phyloP scores from a whole-genome alignment of 2,113 vertebrate species.

The Psettodes erumei region DNA sequence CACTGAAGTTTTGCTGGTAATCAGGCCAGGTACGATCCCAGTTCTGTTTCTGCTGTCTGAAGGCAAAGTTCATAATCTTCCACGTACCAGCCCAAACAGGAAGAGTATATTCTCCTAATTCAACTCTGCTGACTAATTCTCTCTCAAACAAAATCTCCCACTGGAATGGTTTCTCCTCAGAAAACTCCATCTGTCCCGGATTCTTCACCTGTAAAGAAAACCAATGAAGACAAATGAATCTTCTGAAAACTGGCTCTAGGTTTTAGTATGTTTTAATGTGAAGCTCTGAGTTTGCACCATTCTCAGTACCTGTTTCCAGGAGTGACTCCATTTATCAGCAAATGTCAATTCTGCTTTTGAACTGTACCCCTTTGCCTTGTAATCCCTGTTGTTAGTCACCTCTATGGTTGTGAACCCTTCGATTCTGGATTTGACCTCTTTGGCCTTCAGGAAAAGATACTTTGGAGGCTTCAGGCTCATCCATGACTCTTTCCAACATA shows the following conservation, averaged over 20 bases:
- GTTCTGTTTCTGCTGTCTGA: constrained; percentile 66
- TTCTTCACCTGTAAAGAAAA: constrained; percentile 58
- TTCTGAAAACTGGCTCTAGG: neutral
- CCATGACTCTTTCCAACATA: constrained; percentile 78
- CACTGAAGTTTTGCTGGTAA: constrained; percentile 6
- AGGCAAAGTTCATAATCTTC: constrained; percentile 77
- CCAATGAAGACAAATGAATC: neutral
- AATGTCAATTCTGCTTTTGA: neutral
- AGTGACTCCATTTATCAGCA: constrained; percentile 47
- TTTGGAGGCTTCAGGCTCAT: constrained; percentile 74
- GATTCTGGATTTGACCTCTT: constrained; percentile 23
- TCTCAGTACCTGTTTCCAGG: constrained; percentile 71
- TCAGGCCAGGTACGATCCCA: constrained; percentile 70
- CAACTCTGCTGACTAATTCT: accelerated
- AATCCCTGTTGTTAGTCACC: constrained; percentile 4
- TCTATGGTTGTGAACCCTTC: constrained; percentile 48
- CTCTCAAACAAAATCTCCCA: constrained; percentile 57
- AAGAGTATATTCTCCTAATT: constrained; percentile 23
- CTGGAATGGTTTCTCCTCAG: constrained; percentile 16
- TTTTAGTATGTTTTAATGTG: neutral
- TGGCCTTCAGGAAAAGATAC: constrained; percentile 65
- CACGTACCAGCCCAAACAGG: constrained; percentile 75
- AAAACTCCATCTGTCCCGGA: neutral
- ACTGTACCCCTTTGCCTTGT: constrained; percentile 5
- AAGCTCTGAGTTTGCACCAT: neutral